Evolutionary conservation across 2,797 vertebrate genomes (phyloP), one percentile per base, ranked within the genome.

Genomic region (Sebastiscus tertius): DNA sequence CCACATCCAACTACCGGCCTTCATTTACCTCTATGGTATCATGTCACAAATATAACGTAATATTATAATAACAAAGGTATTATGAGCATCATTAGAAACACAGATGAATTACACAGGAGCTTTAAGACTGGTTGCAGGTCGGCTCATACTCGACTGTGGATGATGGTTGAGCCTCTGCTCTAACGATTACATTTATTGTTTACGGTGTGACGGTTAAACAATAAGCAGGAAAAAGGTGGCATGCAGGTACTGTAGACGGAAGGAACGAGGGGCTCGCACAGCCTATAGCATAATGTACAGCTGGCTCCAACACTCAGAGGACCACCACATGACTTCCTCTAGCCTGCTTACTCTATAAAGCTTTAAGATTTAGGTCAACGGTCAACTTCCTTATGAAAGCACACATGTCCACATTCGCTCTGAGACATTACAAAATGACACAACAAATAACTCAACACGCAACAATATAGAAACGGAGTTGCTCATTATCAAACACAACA

Each of bases 311-410:
- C 31, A 4, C 79, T 22, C 75, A 76, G 80, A 56, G 56, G 34
- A 73, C 69, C 49, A 6, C 49, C 91, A 80, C 89, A 80, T 88
- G 89, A 92, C 90, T 91, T 93, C 93, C 89, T 91, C 82, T 68
- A 33, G 77, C 62, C 72, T 62, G 16, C 90, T 84, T 63, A 83
- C 52, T 72, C 69, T 84, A 83, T 77, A 81, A 59, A 56, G 66
- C 75, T 66, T 71, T 70, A 90, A 72, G 83, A 94, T 91, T 69
- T 92, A 91, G 88, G 93, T 93, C 91, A 94, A 92, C 10, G 67
- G 90, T 89, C 92, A 90, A 79, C 91, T 85, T 91, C 89, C 87
- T 81, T 36, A 22, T 68, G 64, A 82, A 75, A 83, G 74, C 69
- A 59, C 64, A 75, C 39, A n/a, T 24, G 27, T 75, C 42, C 71